Conservation (phyloP, 2,888 invertebrate genomes). For the Diploptera punctata region DNA sequence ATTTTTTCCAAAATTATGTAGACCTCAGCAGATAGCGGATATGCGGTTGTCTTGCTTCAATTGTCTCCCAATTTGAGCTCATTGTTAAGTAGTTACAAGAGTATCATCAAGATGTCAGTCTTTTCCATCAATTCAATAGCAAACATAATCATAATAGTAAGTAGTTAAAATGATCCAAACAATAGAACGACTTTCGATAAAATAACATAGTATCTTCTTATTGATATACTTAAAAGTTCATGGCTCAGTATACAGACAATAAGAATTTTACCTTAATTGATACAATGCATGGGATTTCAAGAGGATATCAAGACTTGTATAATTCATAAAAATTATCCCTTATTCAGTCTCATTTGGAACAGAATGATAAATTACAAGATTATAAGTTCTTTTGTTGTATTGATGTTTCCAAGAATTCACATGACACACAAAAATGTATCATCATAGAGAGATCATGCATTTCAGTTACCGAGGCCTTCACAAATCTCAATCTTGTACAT, state of each 20-base stretch:
- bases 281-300: background rate
- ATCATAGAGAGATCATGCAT: no score
- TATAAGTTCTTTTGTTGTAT: constrained; percentile 12
- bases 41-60: constrained; percentile 24
- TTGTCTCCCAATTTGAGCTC: constrained; percentile 19
- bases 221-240: constrained; percentile 9
- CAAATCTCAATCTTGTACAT: no score
- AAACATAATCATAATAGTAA: background rate
- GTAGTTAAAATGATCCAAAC: constrained; percentile 3
- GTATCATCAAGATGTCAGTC: constrained; percentile 6
- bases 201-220: constrained; percentile 4
- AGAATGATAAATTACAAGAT: background rate
- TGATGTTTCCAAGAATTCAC: no score
- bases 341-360: background rate
- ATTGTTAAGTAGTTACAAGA: constrained; percentile 16
- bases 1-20: background rate
- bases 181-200: constrained; percentile 3
- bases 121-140: constrained; percentile 19
- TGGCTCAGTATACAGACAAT: background rate
- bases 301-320: background rate
- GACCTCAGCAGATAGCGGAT: background rate
- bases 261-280: constrained; percentile 3
- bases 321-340: background rate
- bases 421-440: no score
- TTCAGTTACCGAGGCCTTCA: no score